Base-by-base conservation (phyloP, 2,113 vertebrate species). In the Oncorhynchus keta region DNA sequence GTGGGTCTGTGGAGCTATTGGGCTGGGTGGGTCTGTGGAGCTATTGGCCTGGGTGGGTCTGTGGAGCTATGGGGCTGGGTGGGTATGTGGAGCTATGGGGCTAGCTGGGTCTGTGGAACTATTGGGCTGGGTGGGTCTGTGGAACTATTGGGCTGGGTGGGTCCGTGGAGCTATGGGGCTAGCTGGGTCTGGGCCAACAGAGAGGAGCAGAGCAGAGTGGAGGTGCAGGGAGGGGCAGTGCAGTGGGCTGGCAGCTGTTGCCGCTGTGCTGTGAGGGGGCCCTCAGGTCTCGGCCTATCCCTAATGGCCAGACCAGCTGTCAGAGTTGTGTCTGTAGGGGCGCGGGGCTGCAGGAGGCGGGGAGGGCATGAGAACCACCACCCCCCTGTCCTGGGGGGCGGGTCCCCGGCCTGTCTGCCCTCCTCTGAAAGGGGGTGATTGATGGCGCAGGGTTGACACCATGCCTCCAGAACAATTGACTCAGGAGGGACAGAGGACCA, bases 221-320 rank as follows among this genome's bases (percentile, higher is more conserved):
- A 24, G 30, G 22, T 22, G 57, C 16, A 4, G 32, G 16, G 39
- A 39, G 61, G 45, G 39, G 72, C 68, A 32, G 86, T 87, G 90
- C 89, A 88, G 88, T 86, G 86, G 88, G 89, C 90, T 92, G 93
- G 92, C 93, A 94, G 93, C 93, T 94, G 93, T 93, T 92, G 89
- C 89, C 85, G 89, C 90, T 87, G 91, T 85, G 88, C 79, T 9
- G 68, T n/a, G 35, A 51, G 92, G 90, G 90, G 89, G 14, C 91
- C 91, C 89, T 85, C 84, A 72, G 91, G 89, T 92, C 91, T 79
- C 77, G 86, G 89, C 90, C 89, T 87, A 90, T 78, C 86, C 88
- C 89, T 94, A 93, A 94, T 94, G 91, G 91, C 92, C 87, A 81
- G 91, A 94, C 91, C 93, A 94, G 93, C 93, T 94, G 93, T 94